Base-by-base conservation (phyloP, 2,888 invertebrate genomes). In the Sarcophaga carnaria region DNA sequence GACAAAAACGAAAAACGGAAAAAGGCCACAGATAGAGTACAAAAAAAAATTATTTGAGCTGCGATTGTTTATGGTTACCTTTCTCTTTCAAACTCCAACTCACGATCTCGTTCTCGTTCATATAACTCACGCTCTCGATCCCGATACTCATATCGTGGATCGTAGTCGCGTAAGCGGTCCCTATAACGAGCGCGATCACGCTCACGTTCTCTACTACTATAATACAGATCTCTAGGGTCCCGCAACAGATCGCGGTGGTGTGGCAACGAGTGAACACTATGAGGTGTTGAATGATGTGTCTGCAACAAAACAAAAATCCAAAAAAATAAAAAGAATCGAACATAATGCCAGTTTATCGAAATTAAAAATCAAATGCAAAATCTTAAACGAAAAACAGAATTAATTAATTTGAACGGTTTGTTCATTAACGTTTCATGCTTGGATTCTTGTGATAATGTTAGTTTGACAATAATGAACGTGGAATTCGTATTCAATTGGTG, bases 231-330 rank as follows among this genome's bases (percentile, higher is more conserved):
- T 90, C 94, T 92, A 85, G 93, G 93, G 90, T 94, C 94, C 88
- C 93, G 92, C 90, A 93, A 89, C 88, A 93, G 91, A 89, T 94
- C 93, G 89, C 93, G 93, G 90, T 93, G 93, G 90, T 93, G 93
- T 91, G 94, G 94, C 91, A 94, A 92, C 90, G 94, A 94, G 91
- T 94, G 94, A 92, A 94, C 93, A 92, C 94, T 94, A 91, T 94
- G 94, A 90, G 94, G 94, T 91, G 94, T 94, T 89, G 94, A 94
- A 89, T 94, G 94, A 90, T 93, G 94, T 90, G 93, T 93, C 93
- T 93, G 88, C 25, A 89, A 91, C 87, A 88, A 80, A 82, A 81
- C 45, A 67, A 54, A 54, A 12, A 17, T 4, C 12, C 3, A 54
- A n/a, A 20, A 80, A 49, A 60, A 37, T 69, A 14, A 64, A 54